Evolutionary conservation across 2,888 invertebrate species (phyloP), one percentile per base, ranked within the genome.

Genomic region (Aleiodes testaceus): DNA sequence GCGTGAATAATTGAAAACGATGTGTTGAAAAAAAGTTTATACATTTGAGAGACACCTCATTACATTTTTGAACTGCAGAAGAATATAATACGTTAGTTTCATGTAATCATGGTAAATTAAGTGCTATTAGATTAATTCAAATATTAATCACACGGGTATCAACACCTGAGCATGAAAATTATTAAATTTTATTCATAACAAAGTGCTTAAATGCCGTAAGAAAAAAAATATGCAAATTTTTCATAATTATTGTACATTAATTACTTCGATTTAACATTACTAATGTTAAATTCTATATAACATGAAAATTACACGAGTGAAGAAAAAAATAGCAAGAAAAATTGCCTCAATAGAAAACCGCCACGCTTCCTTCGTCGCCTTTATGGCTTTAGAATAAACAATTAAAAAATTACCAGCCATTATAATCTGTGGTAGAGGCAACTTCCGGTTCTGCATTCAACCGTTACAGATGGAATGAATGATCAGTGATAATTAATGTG

Each of bases 311-410:
- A 30, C 14, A 36, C 55, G n/a, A 55, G 16, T n/a, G 30, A 36
- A 36, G 55, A 30, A 26, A 14, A 55, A 55, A 36, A 30, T 55
- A 6, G 30, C 2, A 14, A n/a, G 36, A 55, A 55, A 55, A 55
- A 55, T 55, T 26, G n/a, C 55, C 36, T 14, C 55, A n/a, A 55
- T 55, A n/a, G 55, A 55, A 55, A 67, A 70, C 67, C 72, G 77
- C 76, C 72, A 75, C 76, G 74, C 76, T 77, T 74, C 73, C 75
- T 73, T 76, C 75, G 72, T 72, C 74, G 74, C 74, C 67, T 76
- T 77, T 78, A 77, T 73, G 74, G 73, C 73, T 76, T 74, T 78
- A 64, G 76, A 76, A 77, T 77, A 75, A 77, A 77, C 70, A 70
- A 74, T 74, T 70, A 1, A 16, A 55, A 47, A 61, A 67, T 55